A percentile compares a stretch with the other conserved stretches of the same genome.
Conservation (phyloP, 2,797 vertebrate species). For the Halcyon chelicuti region DNA sequence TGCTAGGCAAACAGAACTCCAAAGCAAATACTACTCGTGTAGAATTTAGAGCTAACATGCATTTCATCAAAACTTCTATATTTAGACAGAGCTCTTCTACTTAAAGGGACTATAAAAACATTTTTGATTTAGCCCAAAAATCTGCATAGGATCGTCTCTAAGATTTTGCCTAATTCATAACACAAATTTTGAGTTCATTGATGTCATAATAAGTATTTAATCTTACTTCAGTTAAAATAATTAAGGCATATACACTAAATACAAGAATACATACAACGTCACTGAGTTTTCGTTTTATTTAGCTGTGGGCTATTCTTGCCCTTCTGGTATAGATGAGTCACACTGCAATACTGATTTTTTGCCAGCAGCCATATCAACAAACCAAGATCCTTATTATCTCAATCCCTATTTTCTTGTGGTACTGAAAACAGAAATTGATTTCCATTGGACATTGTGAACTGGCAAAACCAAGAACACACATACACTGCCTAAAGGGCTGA, state of each 20-base stretch:
- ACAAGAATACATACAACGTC: background rate
- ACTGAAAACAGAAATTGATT: background rate
- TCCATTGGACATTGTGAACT: background rate
- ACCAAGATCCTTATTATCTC: constrained; percentile 79
- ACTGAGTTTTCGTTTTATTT: background rate
- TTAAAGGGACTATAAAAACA: background rate
- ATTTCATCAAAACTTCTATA: background rate
- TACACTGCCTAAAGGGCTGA: background rate
- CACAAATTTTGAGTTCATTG: background rate
- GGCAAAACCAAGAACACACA: background rate
- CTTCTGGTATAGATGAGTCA: constrained; percentile 83
- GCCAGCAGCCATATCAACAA: constrained; percentile 81
- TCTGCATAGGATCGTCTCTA: background rate
- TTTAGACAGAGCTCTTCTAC: background rate
- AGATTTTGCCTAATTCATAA: background rate
- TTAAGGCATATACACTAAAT: background rate
- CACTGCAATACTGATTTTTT: constrained; percentile 71
- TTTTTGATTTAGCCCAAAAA: background rate
- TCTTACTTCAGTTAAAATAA: background rate
- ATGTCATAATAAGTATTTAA: background rate
- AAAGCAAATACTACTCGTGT: constrained; percentile 4
- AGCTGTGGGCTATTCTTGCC: constrained; percentile 80
- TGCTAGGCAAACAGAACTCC: constrained; percentile 19
- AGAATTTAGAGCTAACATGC: background rate
- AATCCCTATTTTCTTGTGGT: constrained; percentile 72